Evolutionary conservation across 2,797 vertebrate species (phyloP).

Genomic region (Antennarius maculatus): DNA sequence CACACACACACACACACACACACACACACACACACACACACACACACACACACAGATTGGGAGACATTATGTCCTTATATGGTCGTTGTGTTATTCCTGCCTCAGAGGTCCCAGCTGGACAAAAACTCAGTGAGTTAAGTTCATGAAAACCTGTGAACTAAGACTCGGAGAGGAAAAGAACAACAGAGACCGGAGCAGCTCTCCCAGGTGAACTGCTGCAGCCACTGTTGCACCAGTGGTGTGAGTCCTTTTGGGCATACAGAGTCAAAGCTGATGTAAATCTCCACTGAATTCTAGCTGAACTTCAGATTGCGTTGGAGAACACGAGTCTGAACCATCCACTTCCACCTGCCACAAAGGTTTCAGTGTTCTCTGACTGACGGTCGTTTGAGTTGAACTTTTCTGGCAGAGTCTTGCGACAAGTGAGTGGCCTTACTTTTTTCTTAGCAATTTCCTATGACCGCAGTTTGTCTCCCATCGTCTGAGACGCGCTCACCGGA

Average conservation of each 20-base stretch:
- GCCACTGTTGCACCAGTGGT: background rate
- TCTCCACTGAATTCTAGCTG: constrained; percentile 3
- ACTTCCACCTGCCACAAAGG: constrained; percentile 9
- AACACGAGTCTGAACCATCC: background rate
- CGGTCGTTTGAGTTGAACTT: background rate
- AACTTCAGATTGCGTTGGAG: background rate
- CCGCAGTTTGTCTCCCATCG: constrained; percentile 13
- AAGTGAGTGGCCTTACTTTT: background rate
- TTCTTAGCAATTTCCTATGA: constrained; percentile 15
- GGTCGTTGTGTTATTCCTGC: constrained; percentile 45
- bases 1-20: constrained; percentile 35
- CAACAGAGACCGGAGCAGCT: constrained; percentile 1
- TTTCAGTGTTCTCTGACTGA: constrained; percentile 11
- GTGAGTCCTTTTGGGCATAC: constrained; percentile 6
- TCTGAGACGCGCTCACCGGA: constrained; percentile 47
- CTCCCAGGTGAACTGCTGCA: constrained; percentile 6
- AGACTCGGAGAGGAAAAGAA: constrained; percentile 17
- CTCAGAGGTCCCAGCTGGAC: constrained; percentile 37
- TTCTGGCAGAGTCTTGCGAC: constrained; percentile 1
- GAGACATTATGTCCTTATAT: constrained; percentile 61
- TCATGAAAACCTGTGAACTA: constrained; percentile 56
- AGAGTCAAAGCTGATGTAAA: constrained; percentile 10
- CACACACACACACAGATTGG: constrained; percentile 46
- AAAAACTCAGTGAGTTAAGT: constrained; percentile 51
- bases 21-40: constrained; percentile 27